phyloP scores from a whole-genome alignment of 2,113 vertebrate genomes.

The Sus scrofa region T2T-Sscrofa CM000830.6:36014501-36015000 shows the following conservation, averaged over 20 bases:
- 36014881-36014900: slow-evolving; percentile 10
- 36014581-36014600: neutral
- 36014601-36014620: neutral
- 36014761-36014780: neutral
- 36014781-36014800: neutral
- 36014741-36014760: neutral
- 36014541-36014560: neutral
- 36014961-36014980: slow-evolving; percentile 54
- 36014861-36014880: neutral
- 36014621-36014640: neutral
- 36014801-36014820: neutral
- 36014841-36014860: neutral
- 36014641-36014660: neutral
- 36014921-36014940: slow-evolving; percentile 30
- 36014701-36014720: neutral
- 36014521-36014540: too few relatives aligned
- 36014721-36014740: neutral
- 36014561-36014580: too few relatives aligned
- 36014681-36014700: neutral
- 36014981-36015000: slow-evolving; percentile 59
- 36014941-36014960: slow-evolving; percentile 30
- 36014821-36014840: neutral
- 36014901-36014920: neutral
- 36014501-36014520: too few relatives aligned
- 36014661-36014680: neutral